Evolutionary conservation across 2,888 invertebrate species (phyloP).

Genomic region (Euplexia lucipara): DNA sequence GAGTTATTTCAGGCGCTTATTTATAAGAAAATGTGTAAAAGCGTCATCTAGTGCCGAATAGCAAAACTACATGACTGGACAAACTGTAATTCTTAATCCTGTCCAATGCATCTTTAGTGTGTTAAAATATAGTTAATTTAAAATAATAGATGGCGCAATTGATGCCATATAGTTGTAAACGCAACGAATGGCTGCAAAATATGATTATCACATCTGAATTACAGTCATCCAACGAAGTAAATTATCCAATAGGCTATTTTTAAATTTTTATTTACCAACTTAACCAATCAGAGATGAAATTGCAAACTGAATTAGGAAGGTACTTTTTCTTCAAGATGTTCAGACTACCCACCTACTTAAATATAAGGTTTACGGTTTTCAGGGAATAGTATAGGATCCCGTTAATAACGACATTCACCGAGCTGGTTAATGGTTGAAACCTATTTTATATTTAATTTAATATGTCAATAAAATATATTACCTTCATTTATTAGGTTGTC

Average conservation of each 20-base stretch:
- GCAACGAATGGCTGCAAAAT: background rate
- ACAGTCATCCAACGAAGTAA: background rate
- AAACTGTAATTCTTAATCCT: background rate
- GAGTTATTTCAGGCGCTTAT: background rate
- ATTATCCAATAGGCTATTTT: background rate
- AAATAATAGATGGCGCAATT: slow-evolving; percentile 27
- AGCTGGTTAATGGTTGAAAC: too few relatives aligned
- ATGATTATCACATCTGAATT: background rate
- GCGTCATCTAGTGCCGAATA: slow-evolving; percentile 45
- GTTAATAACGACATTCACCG: too few relatives aligned
- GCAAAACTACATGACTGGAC: slow-evolving; percentile 4
- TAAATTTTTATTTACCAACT: background rate
- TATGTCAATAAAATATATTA: too few relatives aligned
- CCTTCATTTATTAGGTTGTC: too few relatives aligned
- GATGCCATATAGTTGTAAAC: background rate
- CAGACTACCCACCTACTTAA: background rate
- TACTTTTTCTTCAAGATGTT: background rate
- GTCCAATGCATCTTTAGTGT: background rate
- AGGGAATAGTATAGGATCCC: background rate
- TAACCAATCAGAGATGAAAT: background rate
- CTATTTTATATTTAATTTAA: too few relatives aligned
- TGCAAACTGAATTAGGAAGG: background rate
- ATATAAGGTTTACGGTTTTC: background rate
- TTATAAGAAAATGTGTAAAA: background rate
- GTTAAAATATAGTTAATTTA: background rate